These are phyloP conservation scores for Drosophila stalkeri DNA, from an alignment of 2,888 invertebrate genomes.

Conservation along the genomic window DNA sequence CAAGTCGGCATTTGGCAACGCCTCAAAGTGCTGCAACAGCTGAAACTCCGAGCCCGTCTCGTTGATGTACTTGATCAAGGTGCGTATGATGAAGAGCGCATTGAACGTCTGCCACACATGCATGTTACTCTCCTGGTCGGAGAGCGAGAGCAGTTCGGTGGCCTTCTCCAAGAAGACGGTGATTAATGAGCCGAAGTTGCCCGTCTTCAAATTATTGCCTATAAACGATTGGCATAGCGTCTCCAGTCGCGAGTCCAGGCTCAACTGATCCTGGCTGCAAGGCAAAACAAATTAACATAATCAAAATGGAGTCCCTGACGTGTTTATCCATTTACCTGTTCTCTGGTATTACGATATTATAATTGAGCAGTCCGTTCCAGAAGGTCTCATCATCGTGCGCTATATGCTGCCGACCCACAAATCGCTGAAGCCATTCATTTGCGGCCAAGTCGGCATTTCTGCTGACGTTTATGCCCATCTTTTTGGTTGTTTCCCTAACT, in stretches of 20 bases:
- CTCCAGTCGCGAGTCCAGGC: conserved; percentile 92
- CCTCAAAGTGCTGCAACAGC: conserved; percentile 92
- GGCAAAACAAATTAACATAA: neutral
- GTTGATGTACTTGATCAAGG: conserved; percentile 93
- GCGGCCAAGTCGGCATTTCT: conserved; percentile 91
- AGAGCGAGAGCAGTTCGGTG: conserved; percentile 92
- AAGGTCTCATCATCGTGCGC: conserved; percentile 95
- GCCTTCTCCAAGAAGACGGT: conserved; percentile 93
- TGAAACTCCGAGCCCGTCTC: conserved; percentile 96
- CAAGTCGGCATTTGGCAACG: conserved; percentile 84
- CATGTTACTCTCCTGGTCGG: conserved; percentile 91
- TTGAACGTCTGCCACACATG: conserved; percentile 98
- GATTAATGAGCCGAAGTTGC: conserved; percentile 95
- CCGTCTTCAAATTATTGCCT: conserved; percentile 93
- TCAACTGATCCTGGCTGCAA: conserved; percentile 91
- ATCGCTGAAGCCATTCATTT: conserved; percentile 92
- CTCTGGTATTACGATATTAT: conserved; percentile 93
- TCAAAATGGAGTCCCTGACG: conserved; percentile 9
- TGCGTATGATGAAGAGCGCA: conserved; percentile 95
- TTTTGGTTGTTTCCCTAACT: conserved; percentile 27
- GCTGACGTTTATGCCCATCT: conserved; percentile 93
- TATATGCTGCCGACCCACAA: conserved; percentile 90
- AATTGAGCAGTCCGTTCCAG: conserved; percentile 97
- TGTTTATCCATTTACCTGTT: conserved; percentile 87
- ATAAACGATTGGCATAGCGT: conserved; percentile 90